Conservation (phyloP, 2,113 vertebrate species). For the Calonectris borealis region DNA sequence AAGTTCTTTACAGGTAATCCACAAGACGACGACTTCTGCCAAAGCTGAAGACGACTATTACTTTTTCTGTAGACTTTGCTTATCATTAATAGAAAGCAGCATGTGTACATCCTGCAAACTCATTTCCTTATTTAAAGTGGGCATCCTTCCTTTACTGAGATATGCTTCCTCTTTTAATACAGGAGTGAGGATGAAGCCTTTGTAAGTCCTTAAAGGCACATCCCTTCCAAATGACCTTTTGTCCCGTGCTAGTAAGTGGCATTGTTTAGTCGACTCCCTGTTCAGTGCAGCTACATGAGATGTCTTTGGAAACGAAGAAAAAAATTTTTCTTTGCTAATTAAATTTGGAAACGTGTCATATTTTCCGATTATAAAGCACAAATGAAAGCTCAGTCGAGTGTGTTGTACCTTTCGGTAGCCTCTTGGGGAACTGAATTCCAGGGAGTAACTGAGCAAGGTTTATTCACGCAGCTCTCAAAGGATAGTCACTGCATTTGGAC, state of each 20-base stretch:
- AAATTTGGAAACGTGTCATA: slow-evolving; percentile 71
- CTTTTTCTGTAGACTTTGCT: slow-evolving; percentile 69
- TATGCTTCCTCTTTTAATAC: slow-evolving; percentile 79
- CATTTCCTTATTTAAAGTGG: slow-evolving; percentile 89
- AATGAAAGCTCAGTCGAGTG: slow-evolving; percentile 47
- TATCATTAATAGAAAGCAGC: slow-evolving; percentile 88
- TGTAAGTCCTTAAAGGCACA: slow-evolving; percentile 81
- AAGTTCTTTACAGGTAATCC: slow-evolving; percentile 70
- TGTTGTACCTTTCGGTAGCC: slow-evolving; percentile 1
- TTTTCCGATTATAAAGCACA: slow-evolving; percentile 69
- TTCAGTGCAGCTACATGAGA: slow-evolving; percentile 56
- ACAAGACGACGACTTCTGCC: slow-evolving; percentile 55
- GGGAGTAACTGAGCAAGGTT: not conserved
- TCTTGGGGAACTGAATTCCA: slow-evolving; percentile 38
- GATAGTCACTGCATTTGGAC: not conserved
- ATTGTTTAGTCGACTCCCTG: slow-evolving; percentile 73
- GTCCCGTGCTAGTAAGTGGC: slow-evolving; percentile 67
- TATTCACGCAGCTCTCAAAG: not conserved
- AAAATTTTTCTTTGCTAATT: slow-evolving; percentile 68
- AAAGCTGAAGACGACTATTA: slow-evolving; percentile 39
- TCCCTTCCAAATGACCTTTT: slow-evolving; percentile 85
- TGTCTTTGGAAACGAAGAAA: slow-evolving; percentile 65
- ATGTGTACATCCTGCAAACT: slow-evolving; percentile 85
- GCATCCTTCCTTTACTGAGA: slow-evolving; percentile 86
- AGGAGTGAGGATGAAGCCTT: slow-evolving; percentile 76